Base-by-base conservation (phyloP, 2,113 vertebrate genomes). In the Plecturocebus donacophilus region DNA sequence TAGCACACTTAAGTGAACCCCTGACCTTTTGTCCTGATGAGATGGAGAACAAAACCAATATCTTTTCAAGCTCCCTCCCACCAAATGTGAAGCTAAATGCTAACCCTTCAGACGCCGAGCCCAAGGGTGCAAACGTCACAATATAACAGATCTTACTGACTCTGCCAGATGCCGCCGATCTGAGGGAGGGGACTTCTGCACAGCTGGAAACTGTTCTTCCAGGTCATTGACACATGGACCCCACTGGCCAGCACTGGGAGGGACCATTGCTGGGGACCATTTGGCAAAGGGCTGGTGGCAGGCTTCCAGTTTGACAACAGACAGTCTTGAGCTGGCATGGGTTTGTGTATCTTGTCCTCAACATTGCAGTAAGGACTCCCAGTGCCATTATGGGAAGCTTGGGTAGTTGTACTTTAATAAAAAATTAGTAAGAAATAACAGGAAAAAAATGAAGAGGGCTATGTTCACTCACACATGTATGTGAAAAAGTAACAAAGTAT, bases 291-390 rank as follows among this genome's bases (percentile, higher is more conserved):
- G 30, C 58, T n/a, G 40, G 40, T 3, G 11, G 73, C 56, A 64
- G 73, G 32, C 56, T 86, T 54, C 23, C 7, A 0, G 32, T 38
- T 61, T 32, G 64, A 21, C 38, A n/a, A 40, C 76, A 86, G 64
- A 70, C 38, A 49, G 2, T 45, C 42, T 45, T 52, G 87, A 82
- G 14, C 35, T 79, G 66, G 73, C 21, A 10, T n/a, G 27, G 20
- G 20, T 27, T 32, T 9, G 58, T 27, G 23, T 13, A 6, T 20
- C 58, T 54, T 17, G 3, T 42, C 61, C 17, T 66, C 11, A 6
- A 5, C 58, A 6, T 0, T 30, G 40, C 4, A 9, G 2, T 6
- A 8, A 42, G 25, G 42, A 70, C 10, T 23, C 35, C 54, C 25
- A 35, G 13, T 0, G 25, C 45, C 52, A 4, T 52, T 20, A 10